Percentiles rank a stretch among this genome's conserved stretches.
Evolutionary conservation across 2,797 vertebrate species (phyloP).

Genomic region (Antrozous pallidus): DNA sequence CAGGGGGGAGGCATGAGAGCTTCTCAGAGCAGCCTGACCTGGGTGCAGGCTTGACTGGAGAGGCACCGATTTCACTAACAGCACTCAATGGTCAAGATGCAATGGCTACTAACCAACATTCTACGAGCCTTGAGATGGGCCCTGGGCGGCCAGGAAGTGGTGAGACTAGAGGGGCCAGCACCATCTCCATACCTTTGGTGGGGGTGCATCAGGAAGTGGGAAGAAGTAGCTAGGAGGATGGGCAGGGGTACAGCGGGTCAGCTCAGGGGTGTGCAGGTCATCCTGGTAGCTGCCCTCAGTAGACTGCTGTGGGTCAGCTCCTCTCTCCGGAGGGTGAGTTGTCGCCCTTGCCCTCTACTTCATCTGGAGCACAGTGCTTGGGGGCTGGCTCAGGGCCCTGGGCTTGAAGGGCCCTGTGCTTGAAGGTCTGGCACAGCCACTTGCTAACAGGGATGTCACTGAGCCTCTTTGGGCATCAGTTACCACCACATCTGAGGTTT

Average conservation of each 20-base stretch:
- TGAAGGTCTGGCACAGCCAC: not conserved
- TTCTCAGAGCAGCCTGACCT: not conserved
- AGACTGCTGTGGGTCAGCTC: not conserved
- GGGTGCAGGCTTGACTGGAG: not conserved
- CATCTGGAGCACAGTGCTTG: not conserved
- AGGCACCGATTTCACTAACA: accelerated
- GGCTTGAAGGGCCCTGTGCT: not conserved
- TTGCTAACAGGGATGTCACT: not conserved
- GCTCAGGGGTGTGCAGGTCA: accelerated
- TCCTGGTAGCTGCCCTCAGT: not conserved
- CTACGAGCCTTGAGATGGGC: not conserved
- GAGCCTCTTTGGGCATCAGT: not conserved
- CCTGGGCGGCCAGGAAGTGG: not conserved
- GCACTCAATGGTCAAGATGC: not conserved
- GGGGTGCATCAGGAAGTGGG: not conserved
- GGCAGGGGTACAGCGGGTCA: not conserved
- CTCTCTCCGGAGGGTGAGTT: not conserved
- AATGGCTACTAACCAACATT: not conserved
- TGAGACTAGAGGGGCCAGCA: not conserved
- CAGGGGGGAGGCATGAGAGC: too few species aligned
- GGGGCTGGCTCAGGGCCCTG: not conserved
- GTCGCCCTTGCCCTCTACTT: accelerated
- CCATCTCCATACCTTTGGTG: not conserved
- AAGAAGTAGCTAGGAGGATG: not conserved
- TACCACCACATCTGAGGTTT: not conserved